These are phyloP conservation scores for Chionoecetes opilio DNA, from an alignment of 1,140 invertebrate genomes.

Conservation along the genomic window DNA sequence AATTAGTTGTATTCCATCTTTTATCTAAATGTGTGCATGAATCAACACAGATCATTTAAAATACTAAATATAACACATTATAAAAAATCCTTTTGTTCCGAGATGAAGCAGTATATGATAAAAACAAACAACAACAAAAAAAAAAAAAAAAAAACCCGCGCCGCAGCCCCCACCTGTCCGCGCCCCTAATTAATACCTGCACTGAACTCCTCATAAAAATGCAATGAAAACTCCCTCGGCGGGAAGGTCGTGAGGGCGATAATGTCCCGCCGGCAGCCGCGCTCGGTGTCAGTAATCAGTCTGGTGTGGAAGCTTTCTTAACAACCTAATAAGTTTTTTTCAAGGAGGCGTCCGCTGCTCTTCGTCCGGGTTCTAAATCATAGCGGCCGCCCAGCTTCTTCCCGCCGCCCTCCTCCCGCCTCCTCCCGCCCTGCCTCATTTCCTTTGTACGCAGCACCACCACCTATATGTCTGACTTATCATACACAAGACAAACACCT, in stretches of 20 bases:
- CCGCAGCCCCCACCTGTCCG: neutral
- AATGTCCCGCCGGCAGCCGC: conserved; percentile 9
- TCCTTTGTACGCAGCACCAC: neutral
- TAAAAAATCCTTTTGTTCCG: too few species aligned
- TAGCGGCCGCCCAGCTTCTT: neutral
- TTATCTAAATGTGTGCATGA: too few species aligned
- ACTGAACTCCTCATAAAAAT: conserved; percentile 18
- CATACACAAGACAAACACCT: conserved; percentile 11
- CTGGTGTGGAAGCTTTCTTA: conserved; percentile 71
- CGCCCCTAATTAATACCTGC: neutral
- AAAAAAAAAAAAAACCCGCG: neutral
- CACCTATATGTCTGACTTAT: neutral
- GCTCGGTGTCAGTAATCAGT: conserved; percentile 69
- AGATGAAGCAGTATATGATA: too few species aligned
- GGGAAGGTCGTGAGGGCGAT: conserved; percentile 17
- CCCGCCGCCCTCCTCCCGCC: neutral
- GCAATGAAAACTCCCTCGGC: conserved; percentile 37
- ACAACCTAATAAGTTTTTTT: conserved; percentile 76
- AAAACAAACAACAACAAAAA: neutral
- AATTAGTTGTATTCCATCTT: too few species aligned
- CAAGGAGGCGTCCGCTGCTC: conserved; percentile 46
- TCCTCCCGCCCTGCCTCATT: neutral
- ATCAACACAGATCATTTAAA: too few species aligned
- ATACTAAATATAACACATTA: too few species aligned
- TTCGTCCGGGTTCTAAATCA: conserved; percentile 59